Conservation (phyloP, 2,797 vertebrate species). For the Hafferia zeledoni region DNA sequence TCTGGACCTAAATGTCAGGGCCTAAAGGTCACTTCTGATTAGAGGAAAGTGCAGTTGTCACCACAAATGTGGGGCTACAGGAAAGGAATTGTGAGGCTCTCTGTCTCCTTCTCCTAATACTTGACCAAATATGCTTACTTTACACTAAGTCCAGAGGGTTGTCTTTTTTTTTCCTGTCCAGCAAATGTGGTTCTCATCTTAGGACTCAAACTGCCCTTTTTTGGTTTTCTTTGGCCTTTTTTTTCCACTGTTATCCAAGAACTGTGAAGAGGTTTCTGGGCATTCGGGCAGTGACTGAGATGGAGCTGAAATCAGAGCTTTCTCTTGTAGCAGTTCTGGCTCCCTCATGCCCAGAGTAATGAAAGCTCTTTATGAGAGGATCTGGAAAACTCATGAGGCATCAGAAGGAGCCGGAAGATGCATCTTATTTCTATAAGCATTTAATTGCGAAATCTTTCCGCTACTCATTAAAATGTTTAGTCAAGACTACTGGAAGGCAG, state of each 20-base stretch:
- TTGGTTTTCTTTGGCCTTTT: neutral
- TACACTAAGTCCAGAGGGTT: fast-evolving
- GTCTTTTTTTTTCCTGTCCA: neutral
- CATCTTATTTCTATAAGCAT: slow-evolving; percentile 15
- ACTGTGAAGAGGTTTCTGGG: neutral
- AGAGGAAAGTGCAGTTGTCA: slow-evolving; percentile 41
- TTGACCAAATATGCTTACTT: neutral
- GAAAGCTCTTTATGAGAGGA: slow-evolving; percentile 19
- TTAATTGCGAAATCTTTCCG: neutral
- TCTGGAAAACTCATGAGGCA: slow-evolving; percentile 6
- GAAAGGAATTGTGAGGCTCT: neutral
- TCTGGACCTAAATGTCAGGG: slow-evolving; percentile 46
- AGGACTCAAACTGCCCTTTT: neutral
- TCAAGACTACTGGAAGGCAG: slow-evolving; percentile 9
- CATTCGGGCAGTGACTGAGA: neutral
- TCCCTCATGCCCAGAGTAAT: neutral
- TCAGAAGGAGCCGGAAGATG: slow-evolving; percentile 21
- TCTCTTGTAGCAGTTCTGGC: neutral
- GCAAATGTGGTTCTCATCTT: neutral
- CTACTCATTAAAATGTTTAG: slow-evolving; percentile 27
- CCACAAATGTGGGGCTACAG: neutral
- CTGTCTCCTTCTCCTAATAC: neutral
- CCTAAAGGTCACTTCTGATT: slow-evolving; percentile 44
- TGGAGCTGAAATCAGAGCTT: slow-evolving; percentile 17
- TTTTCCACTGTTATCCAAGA: neutral